These are phyloP conservation scores for Gavialis gangeticus DNA, from an alignment of 2,113 vertebrate genomes.

Conservation along the genomic window DNA sequence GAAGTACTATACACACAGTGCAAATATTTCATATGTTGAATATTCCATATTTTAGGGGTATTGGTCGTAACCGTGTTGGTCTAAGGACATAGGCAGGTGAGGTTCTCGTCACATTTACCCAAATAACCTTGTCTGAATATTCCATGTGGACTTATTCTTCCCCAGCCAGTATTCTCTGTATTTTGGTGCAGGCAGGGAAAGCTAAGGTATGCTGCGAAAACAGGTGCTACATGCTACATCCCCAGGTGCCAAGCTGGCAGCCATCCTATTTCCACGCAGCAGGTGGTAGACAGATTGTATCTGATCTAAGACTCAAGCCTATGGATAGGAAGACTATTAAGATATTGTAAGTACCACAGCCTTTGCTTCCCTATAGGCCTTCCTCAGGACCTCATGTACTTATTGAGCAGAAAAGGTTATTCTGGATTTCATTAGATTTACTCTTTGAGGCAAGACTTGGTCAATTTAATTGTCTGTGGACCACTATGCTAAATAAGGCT, in stretches of 20 bases:
- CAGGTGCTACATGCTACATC: not conserved
- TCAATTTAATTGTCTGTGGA: not conserved
- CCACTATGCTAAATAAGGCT: not conserved
- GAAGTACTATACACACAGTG: not conserved
- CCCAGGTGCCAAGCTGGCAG: not conserved
- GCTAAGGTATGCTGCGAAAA: no score
- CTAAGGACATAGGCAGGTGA: no score
- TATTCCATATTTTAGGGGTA: not conserved
- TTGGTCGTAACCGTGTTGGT: no score
- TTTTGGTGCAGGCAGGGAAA: no score
- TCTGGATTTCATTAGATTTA: not conserved
- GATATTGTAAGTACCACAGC: not conserved
- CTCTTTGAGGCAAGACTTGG: not conserved
- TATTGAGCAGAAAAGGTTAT: not conserved
- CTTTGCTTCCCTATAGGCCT: fast-evolving
- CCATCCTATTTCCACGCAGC: not conserved
- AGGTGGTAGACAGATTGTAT: not conserved
- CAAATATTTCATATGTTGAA: not conserved
- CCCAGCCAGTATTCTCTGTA: no score
- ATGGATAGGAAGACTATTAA: not conserved
- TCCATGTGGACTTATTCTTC: no score
- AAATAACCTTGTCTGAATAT: no score
- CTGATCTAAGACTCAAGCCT: not conserved
- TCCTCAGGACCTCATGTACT: not conserved
- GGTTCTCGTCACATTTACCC: no score